Evolutionary conservation across 1,140 invertebrate genomes (phyloP), one percentile per base, ranked within the genome.

Genomic region (Semibalanus balanoides): DNA sequence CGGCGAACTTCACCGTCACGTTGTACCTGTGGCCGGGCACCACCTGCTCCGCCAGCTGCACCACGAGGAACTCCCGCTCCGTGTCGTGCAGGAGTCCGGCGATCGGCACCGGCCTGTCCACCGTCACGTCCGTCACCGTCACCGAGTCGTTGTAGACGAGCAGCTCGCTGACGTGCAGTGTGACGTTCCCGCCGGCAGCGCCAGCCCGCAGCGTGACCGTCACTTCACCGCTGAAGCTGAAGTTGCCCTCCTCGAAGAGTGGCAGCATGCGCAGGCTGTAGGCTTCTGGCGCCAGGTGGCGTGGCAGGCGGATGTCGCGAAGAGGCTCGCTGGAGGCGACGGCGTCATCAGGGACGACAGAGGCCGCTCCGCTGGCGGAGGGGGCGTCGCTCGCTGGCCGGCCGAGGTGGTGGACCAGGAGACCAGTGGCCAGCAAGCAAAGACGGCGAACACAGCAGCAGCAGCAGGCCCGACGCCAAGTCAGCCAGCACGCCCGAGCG

Each of bases 181-280:
- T 76, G 11, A 80, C 40, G 17, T 40, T 74, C 25, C 30, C n/a
- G 11, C 77, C 77, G 0, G 73, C 19, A 31, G 76, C 19, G 27
- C 51, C 30, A 9, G 73, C 75, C 40, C 75, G n/a, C 29, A 80
- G 35, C 0, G 30, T n/a, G 27, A 80, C 73, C 3, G 40, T 71
- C 3, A 72, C 70, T n/a, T 72, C 28, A 14, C 70, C 70, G 29
- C 29, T 28, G 81, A 89, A 90, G 31, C 83, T 85, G 78, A 88
- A 89, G 77, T 87, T 86, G 22, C 86, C 80, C 27, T 88, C 85
- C 70, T 72, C 70, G 74, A 93, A 87, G 78, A 90, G 90, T 0
- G 92, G 92, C 31, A 89, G 87, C 51, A 93, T 81, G 78, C 87
- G 86, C 0, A 93, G 81, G 75, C 89, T 86, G 80, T 94, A 93